phyloP scores from a whole-genome alignment of 2,888 invertebrate genomes.

The Pinctada fucata region DNA sequence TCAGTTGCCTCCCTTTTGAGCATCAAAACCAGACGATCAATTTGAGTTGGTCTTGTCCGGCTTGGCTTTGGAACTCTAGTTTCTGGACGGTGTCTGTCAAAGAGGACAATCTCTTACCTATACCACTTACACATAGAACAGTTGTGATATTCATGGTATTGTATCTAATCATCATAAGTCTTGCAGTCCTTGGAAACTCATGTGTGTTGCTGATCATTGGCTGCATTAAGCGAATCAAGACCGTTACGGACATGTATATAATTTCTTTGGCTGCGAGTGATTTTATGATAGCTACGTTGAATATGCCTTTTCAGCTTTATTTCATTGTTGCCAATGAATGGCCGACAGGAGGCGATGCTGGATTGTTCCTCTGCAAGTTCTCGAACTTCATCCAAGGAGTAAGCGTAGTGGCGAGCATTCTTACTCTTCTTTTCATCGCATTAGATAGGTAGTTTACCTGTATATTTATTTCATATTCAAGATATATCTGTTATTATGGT shows the following conservation, averaged over 20 bases:
- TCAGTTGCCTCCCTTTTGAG: neutral
- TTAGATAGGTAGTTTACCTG: conserved; percentile 61
- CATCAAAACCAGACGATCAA: neutral
- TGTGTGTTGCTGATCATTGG: conserved; percentile 59
- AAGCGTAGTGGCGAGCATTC: conserved; percentile 62
- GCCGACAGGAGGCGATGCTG: conserved; percentile 60
- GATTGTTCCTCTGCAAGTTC: conserved; percentile 63
- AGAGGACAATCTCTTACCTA: conserved; percentile 47
- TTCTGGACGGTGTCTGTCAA: conserved; percentile 8
- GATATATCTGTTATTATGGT: no score
- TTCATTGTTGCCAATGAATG: conserved; percentile 60
- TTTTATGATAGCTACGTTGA: conserved; percentile 60
- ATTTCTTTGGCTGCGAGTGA: conserved; percentile 67
- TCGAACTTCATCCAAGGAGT: conserved; percentile 65
- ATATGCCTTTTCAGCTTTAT: conserved; percentile 65
- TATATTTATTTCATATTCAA: no score
- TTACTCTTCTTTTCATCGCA: conserved; percentile 65
- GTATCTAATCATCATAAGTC: conserved; percentile 57
- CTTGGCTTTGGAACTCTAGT: conserved; percentile 3
- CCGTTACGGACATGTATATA: conserved; percentile 66
- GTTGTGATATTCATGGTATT: conserved; percentile 50
- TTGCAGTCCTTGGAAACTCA: conserved; percentile 59
- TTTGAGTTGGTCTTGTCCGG: neutral
- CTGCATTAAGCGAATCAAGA: conserved; percentile 45
- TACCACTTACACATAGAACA: conserved; percentile 46